A percentile compares a stretch with the other conserved stretches of the same genome.
Conservation (phyloP, 2,797 vertebrate genomes). For the Liparis tanakae region DNA sequence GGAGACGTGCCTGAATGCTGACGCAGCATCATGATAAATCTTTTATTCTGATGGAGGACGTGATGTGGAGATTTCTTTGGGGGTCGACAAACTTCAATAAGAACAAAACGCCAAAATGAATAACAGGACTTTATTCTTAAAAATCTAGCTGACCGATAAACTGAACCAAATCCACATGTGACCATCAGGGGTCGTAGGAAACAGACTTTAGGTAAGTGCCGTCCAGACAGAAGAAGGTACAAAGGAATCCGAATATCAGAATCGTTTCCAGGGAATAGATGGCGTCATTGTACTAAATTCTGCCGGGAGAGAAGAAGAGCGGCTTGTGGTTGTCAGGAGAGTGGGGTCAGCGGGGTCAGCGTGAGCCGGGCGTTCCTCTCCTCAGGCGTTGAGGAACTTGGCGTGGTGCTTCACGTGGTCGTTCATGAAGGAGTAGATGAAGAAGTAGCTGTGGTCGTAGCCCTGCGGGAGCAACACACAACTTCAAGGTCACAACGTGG, state of each 20-base stretch:
- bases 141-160: background rate
- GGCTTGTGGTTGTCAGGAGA: background rate
- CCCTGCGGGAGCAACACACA: constrained; percentile 80
- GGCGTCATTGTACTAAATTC: background rate
- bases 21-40: too few relatives aligned
- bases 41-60: background rate
- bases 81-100: background rate
- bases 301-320: background rate
- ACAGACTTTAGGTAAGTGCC: background rate
- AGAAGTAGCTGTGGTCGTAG: constrained; percentile 97
- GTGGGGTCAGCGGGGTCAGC: background rate
- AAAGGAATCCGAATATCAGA: background rate
- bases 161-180: background rate
- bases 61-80: background rate
- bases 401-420: constrained; percentile 97
- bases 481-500: background rate
- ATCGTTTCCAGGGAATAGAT: background rate
- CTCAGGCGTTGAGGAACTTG: constrained; percentile 88
- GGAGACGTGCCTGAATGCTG: too few relatives aligned
- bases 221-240: constrained; percentile 1
- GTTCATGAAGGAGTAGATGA: constrained; percentile 91
- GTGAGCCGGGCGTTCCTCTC: background rate
- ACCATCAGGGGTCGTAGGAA: background rate
- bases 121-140: constrained; percentile 36
- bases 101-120: background rate